Base-by-base conservation (phyloP, 2,797 vertebrate species). In the Echeneis naucrates region DNA sequence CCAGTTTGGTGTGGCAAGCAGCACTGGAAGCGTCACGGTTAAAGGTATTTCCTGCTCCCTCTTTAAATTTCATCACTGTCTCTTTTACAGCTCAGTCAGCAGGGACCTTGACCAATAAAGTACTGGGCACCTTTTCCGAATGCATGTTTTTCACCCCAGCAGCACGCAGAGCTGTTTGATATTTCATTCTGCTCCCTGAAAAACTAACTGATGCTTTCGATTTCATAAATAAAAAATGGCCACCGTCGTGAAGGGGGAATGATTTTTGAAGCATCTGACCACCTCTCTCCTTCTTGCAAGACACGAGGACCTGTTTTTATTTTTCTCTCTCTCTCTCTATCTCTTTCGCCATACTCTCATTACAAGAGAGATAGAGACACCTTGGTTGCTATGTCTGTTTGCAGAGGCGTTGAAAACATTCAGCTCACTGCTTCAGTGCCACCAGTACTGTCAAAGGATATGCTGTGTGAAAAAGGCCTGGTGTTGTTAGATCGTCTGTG, bases 1-100 rank as follows among this genome's bases (percentile, higher is more conserved):
- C 93, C 95, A 96, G 89, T 98, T 99, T 1, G 98, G 98, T 4
- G 94, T 95, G 1, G 97, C 97, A 0, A 98, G 96, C 95, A 98
- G 97, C 88, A 95, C 96, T 0, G 97, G 98, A 67, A 97, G 91
- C 38, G 69, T 99, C 82, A 77, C 95, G 42, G 96, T 99, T n/a
- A 99, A 99, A 97, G 98, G 98, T 99, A 95, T 73, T 76, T 82
- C 72, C 16, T 66, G 2, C 72, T 58, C 23, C 23, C 30, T 62
- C 8, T 69, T 71, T 59, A 21, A n/a, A 56, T 80, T 56, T 83
- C 51, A 72, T 60, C 50, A 60, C 19, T 24, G 40, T 70, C 32
- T 50, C 32, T 48, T 81, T 70, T 82, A 33, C 17, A 57, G 30
- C 61, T 73, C 44, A 60, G 50, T 65, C 60, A 68, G 44, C 38